Percentiles rank a stretch among this genome's conserved stretches.
phyloP scores from a whole-genome alignment of 23 tunicate genomes.

The Oikopleura dioica region DNA sequence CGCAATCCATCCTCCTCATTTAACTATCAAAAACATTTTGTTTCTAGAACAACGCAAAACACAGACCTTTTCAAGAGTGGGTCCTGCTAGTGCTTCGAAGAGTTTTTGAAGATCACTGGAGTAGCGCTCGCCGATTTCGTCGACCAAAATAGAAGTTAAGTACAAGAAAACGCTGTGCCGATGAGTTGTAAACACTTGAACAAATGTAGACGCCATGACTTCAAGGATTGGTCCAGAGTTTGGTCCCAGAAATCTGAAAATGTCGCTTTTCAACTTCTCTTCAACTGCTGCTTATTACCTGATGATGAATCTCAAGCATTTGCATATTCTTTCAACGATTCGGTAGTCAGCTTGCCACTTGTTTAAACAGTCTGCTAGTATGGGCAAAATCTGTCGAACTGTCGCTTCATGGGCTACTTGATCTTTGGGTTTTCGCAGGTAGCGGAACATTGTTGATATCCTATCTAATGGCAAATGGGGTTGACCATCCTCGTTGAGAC shows the following conservation, averaged over 20 bases:
- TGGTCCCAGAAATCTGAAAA: background rate
- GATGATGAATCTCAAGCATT: slow-evolving; percentile 53
- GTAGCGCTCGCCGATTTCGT: slow-evolving; percentile 36
- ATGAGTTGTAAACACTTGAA: slow-evolving; percentile 20
- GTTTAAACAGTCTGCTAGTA: background rate
- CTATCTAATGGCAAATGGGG: slow-evolving; percentile 2
- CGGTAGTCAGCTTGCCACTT: slow-evolving; percentile 31
- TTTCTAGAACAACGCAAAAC: too few species aligned
- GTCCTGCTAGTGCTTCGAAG: slow-evolving; percentile 24
- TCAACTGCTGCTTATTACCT: slow-evolving; percentile 36
- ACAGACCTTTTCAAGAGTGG: slow-evolving; percentile 33
- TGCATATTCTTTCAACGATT: slow-evolving; percentile 92
- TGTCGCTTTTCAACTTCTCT: too few species aligned
- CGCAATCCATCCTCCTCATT: slow-evolving; percentile 36
- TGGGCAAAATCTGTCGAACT: background rate
- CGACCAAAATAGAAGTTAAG: slow-evolving; percentile 85
- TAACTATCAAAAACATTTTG: too few species aligned
- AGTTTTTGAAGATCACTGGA: slow-evolving; percentile 15
- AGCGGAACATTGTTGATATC: slow-evolving; percentile 9
- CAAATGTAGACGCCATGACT: slow-evolving; percentile 20
- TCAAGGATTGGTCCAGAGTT: slow-evolving; percentile 4
- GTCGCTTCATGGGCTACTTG: background rate
- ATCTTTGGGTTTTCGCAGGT: background rate
- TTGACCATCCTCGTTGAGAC: slow-evolving; percentile 8
- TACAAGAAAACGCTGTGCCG: slow-evolving; percentile 77